phyloP scores from a whole-genome alignment of 2,888 invertebrate genomes.

The Psococerastis gibbosa region DNA sequence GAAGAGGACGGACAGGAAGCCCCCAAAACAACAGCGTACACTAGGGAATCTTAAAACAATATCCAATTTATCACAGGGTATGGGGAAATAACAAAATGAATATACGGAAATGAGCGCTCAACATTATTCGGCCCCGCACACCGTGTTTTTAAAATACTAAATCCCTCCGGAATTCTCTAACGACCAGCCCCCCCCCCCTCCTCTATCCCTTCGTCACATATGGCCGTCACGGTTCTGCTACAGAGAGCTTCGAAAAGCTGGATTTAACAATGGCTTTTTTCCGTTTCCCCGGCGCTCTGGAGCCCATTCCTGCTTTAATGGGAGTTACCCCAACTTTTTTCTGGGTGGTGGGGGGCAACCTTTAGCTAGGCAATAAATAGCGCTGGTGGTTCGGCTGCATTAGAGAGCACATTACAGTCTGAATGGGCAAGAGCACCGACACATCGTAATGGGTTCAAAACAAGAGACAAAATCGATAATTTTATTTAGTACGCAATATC shows the following conservation, averaged over 20 bases:
- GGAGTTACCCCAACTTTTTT: neutral
- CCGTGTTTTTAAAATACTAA: constrained; percentile 10
- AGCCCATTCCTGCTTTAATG: neutral
- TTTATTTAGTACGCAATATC: too few relatives aligned
- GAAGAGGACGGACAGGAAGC: too few relatives aligned
- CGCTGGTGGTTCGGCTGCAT: too few relatives aligned
- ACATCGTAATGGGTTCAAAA: too few relatives aligned
- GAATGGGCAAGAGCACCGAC: too few relatives aligned
- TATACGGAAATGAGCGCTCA: constrained; percentile 10
- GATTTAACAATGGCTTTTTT: neutral
- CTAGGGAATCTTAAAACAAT: constrained; percentile 1
- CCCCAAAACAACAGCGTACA: too few relatives aligned
- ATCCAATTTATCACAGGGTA: constrained; percentile 8
- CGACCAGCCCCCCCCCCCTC: neutral
- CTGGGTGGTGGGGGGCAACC: too few relatives aligned
- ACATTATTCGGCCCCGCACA: constrained; percentile 8
- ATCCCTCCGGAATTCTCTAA: constrained; percentile 10
- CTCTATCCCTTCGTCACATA: constrained; percentile 8
- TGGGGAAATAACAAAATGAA: constrained; percentile 10
- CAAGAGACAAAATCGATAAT: too few relatives aligned
- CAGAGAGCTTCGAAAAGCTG: constrained; percentile 6
- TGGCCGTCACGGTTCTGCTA: constrained; percentile 10
- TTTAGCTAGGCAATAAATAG: too few relatives aligned
- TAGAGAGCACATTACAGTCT: too few relatives aligned
- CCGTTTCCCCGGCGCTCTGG: neutral